Conservation (phyloP, 2,888 invertebrate genomes). For the Drosophila rubida region DNA sequence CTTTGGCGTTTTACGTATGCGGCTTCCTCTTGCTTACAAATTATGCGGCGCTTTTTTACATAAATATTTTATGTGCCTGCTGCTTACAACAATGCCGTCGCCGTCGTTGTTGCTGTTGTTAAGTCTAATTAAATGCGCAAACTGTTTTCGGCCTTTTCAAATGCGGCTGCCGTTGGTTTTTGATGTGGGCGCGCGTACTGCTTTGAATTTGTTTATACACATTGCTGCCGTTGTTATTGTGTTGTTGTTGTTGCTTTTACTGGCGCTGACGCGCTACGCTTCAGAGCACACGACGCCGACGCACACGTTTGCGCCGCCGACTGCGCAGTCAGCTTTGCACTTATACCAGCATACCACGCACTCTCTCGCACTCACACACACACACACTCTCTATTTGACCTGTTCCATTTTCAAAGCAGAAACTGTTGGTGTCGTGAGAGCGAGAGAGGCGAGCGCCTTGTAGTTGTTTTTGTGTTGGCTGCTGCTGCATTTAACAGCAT, state of each 20-base stretch:
- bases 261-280: slow-evolving; percentile 58
- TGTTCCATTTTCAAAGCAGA: slow-evolving; percentile 50
- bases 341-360: slow-evolving; percentile 52
- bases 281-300: slow-evolving; percentile 69
- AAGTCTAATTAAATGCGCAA: slow-evolving; percentile 75
- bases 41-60: slow-evolving; percentile 63
- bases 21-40: slow-evolving; percentile 63
- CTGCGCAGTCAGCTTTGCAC: slow-evolving; percentile 49
- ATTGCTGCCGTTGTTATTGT: slow-evolving; percentile 41
- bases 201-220: slow-evolving; percentile 73
- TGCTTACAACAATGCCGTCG: slow-evolving; percentile 46
- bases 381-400: slow-evolving; percentile 18
- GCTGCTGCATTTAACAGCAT: slow-evolving; percentile 66
- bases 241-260: slow-evolving; percentile 15
- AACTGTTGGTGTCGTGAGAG: slow-evolving; percentile 40
- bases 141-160: slow-evolving; percentile 62
- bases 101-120: slow-evolving; percentile 28
- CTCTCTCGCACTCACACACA: slow-evolving; percentile 13
- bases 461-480: slow-evolving; percentile 14
- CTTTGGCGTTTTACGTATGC: slow-evolving; percentile 28
- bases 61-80: slow-evolving; percentile 60
- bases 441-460: not conserved
- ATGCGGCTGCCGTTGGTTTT: slow-evolving; percentile 56
- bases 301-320: slow-evolving; percentile 38
- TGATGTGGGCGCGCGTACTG: slow-evolving; percentile 71